Percentiles rank a stretch among this genome's conserved stretches.
Evolutionary conservation across 2,113 vertebrate species (phyloP).

Genomic region (Panurus biarmicus): DNA sequence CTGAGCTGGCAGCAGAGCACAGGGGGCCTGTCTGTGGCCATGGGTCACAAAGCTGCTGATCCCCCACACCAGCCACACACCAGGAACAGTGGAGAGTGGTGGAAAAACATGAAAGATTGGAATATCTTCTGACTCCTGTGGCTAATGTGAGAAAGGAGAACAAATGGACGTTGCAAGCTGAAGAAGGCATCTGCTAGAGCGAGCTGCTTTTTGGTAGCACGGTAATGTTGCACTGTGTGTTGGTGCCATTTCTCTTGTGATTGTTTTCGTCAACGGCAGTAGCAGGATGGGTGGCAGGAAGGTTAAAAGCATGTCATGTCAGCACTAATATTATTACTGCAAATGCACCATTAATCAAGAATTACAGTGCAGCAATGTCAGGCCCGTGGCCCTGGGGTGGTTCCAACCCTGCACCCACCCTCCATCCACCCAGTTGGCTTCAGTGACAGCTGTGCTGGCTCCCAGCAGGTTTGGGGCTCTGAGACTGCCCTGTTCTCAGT

Average conservation of each 20-base stretch:
- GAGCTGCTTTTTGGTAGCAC: fast-evolving
- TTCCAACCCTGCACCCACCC: neutral
- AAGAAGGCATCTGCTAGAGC: neutral
- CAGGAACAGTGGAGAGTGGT: fast-evolving
- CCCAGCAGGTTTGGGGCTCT: fast-evolving
- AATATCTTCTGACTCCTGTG: neutral
- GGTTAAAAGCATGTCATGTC: neutral
- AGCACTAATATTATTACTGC: neutral
- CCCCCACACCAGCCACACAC: fast-evolving
- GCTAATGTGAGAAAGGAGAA: fast-evolving
- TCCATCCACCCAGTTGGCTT: neutral
- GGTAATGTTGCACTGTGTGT: fast-evolving
- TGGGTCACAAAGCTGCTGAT: neutral
- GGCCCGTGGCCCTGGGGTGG: too few species aligned
- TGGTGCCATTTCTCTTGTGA: neutral
- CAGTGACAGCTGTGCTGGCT: fast-evolving
- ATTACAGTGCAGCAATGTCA: neutral
- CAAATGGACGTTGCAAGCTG: neutral
- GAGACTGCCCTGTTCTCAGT: neutral
- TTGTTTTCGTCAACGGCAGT: neutral
- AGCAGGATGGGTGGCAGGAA: neutral
- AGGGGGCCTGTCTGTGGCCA: neutral
- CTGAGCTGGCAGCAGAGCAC: neutral
- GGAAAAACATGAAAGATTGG: fast-evolving
- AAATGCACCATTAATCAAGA: neutral